A percentile compares a stretch with the other conserved stretches of the same genome.
These are phyloP conservation scores for Petrocephalus schoutedeni DNA, from an alignment of 2,797 vertebrate species.

Conservation along the genomic window DNA sequence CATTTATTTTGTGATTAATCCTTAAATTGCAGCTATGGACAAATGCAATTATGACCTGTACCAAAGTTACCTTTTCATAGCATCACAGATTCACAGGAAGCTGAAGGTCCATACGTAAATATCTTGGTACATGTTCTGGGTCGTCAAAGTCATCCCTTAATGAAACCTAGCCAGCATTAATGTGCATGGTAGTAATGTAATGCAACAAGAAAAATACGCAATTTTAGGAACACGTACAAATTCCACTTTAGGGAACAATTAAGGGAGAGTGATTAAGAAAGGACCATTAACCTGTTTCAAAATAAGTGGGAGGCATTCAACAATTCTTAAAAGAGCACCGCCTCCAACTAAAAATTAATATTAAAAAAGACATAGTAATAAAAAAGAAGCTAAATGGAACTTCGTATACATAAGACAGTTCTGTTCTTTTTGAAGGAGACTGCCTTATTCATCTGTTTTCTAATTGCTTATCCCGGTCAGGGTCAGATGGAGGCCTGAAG, in stretches of 20 bases:
- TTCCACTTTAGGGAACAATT: conserved; percentile 4
- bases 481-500: background rate
- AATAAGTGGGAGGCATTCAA: conserved; percentile 49
- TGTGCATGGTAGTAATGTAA: background rate
- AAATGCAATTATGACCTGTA: background rate
- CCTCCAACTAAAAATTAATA: conserved; percentile 3
- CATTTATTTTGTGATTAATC: background rate
- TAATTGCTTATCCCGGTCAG: background rate
- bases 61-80: background rate
- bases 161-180: background rate
- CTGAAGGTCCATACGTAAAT: background rate
- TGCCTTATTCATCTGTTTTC: conserved; percentile 22
- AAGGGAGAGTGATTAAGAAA: background rate
- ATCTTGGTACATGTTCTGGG: background rate
- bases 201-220: background rate
- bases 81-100: background rate
- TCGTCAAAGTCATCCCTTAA: background rate
- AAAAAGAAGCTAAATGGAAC: background rate
- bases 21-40: background rate
- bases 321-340: conserved; percentile 31
- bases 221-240: background rate
- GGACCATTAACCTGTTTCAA: conserved; percentile 47
- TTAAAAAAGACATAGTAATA: background rate
- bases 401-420: background rate
- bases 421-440: conserved; percentile 20